Base-by-base conservation (phyloP, 1,140 invertebrate genomes). In the Phortica variegata region DNA sequence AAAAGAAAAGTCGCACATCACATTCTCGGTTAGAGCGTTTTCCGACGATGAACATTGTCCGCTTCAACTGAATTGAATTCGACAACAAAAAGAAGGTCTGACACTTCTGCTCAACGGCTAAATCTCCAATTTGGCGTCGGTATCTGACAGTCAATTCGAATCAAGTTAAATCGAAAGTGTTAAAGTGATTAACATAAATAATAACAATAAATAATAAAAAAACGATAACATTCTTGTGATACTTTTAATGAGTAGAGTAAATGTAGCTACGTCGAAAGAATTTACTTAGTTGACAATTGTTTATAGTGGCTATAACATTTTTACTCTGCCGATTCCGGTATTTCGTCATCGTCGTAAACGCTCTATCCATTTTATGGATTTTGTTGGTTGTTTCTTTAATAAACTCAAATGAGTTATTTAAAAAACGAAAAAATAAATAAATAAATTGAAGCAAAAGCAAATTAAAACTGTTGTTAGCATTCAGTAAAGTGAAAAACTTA, bases 1-100 rank as follows among this genome's bases (percentile, higher is more conserved):
- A 60, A 58, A 58, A 56, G 56, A 60, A 60, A 73, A 60, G 57
- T 73, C 65, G 62, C 70, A 73, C 70, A 65, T 69, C 70, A 45
- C 54, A 73, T 73, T 73, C 70, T 69, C 61, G 43, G 49, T 54
- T 58, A 32, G 61, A 58, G 56, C 56, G 61, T 59, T 69, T 63
- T 56, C 62, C 65, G 68, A 68, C 57, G 61, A 72, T 60, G 61
- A 65, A 56, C 51, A 20, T 54, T 51, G 49, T 43, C 38, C 47
- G 55, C 47, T 52, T 48, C 55, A n/a, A n/a, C n/a, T n/a, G n/a
- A n/a, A n/a, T n/a, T n/a, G n/a, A n/a, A n/a, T n/a, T n/a, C n/a
- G n/a, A n/a, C 16, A 12, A 20, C 37, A 39, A 17, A 39, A 39
- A 39, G 23, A 26, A 26, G n/a, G n/a, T n/a, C n/a, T n/a, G n/a